These are phyloP conservation scores for Zaprionus taronus DNA, from an alignment of 1,140 invertebrate species.

Conservation along the genomic window DNA sequence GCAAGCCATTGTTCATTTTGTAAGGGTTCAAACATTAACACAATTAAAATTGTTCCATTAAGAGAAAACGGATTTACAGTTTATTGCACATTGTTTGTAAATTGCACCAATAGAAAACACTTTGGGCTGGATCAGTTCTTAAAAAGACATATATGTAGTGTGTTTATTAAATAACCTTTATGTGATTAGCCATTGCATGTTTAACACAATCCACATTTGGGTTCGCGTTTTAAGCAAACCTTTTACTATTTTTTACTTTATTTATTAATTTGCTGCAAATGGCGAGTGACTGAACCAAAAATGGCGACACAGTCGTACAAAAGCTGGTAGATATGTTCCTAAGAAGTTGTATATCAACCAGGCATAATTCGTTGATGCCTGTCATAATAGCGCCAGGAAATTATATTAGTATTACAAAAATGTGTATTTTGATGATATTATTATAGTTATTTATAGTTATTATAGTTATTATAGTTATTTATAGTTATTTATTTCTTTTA, in stretches of 20 bases:
- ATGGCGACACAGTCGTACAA: conserved; percentile 33
- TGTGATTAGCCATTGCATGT: conserved; percentile 22
- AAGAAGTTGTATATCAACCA: conserved; percentile 7
- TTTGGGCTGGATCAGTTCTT: neutral
- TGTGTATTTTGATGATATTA: neutral
- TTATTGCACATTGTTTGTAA: conserved; percentile 28
- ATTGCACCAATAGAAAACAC: conserved; percentile 9
- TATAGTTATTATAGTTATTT: too few relatives aligned
- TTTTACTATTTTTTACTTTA: conserved; percentile 44
- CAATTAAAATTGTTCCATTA: neutral
- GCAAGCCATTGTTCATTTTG: neutral
- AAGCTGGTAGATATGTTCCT: conserved; percentile 22
- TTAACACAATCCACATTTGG: conserved; percentile 25
- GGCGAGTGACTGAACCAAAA: conserved; percentile 48
- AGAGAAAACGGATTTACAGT: conserved; percentile 22
- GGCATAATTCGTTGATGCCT: neutral
- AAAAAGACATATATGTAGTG: neutral
- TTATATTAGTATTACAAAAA: neutral
- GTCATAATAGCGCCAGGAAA: neutral
- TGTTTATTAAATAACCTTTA: conserved; percentile 21
- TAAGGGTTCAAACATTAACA: neutral
- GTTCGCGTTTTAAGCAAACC: neutral
- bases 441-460: neutral
- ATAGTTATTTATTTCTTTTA: neutral
- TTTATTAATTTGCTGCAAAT: conserved; percentile 57